A percentile compares a stretch with the other conserved stretches of the same genome.
These are phyloP conservation scores for Macaca nemestrina DNA, from an alignment of 2,113 vertebrate species.

Conservation along the genomic window DNA sequence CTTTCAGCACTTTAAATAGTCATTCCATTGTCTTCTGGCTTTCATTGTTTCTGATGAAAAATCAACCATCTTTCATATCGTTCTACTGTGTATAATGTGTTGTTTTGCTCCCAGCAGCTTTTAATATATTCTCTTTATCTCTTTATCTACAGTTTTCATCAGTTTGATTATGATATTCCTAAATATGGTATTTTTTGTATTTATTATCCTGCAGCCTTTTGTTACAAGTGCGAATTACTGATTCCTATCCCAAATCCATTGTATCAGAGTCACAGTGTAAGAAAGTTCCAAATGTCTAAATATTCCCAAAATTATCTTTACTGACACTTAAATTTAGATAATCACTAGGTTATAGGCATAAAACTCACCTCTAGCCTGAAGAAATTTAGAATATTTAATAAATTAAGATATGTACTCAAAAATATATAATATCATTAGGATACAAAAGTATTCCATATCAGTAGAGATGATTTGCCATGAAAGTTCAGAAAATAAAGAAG, in stretches of 20 bases:
- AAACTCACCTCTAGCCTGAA: not conserved
- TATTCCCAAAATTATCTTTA: slow-evolving; percentile 14
- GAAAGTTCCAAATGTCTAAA: not conserved
- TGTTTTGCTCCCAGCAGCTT: not conserved
- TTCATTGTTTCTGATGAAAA: slow-evolving; percentile 48
- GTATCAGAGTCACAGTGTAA: not conserved
- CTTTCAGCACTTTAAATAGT: not conserved
- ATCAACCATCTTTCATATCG: slow-evolving; percentile 28
- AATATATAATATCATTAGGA: not conserved
- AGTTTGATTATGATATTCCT: not conserved
- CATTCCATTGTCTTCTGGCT: slow-evolving; percentile 47
- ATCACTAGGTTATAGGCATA: not conserved
- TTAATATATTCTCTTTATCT: not conserved
- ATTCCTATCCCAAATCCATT: not conserved
- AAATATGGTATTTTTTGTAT: not conserved
- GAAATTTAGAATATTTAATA: slow-evolving; percentile 12
- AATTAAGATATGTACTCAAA: not conserved
- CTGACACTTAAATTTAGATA: not conserved
- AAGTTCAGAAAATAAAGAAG: not conserved
- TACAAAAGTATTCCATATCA: not conserved
- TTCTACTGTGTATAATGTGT: not conserved
- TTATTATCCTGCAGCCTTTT: not conserved
- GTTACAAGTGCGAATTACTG: not conserved
- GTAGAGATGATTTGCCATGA: not conserved
- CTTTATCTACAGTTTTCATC: not conserved